phyloP scores from a whole-genome alignment of 2,797 vertebrate genomes.

The Propithecus deckenii region DNA sequence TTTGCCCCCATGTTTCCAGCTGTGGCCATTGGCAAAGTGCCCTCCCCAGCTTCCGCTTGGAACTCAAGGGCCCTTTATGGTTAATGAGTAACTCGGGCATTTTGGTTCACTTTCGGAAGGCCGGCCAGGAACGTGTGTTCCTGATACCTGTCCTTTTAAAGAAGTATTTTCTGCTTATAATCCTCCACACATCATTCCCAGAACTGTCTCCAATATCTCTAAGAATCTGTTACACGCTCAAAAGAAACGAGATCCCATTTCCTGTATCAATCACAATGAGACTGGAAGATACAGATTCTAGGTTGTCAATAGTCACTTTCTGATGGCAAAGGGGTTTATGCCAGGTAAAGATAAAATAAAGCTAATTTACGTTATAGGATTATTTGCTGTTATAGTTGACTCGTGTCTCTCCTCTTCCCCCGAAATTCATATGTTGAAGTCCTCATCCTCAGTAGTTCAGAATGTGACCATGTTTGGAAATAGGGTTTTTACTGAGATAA shows the following conservation, averaged over 20 bases:
- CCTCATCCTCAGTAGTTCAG: not conserved
- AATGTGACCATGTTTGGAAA: not conserved
- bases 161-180: not conserved
- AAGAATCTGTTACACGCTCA: not conserved
- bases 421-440: not conserved
- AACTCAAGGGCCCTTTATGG: not conserved
- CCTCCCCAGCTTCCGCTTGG: not conserved
- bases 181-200: not conserved
- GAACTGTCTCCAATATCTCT: not conserved
- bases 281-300: not conserved
- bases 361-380: not conserved
- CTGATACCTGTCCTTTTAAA: not conserved
- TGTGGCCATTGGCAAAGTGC: not conserved
- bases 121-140: not conserved
- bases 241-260: not conserved
- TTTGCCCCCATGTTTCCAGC: not conserved
- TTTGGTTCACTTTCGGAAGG: not conserved
- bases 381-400: not conserved
- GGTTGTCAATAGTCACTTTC: not conserved
- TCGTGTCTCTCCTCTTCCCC: accelerated
- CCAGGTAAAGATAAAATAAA: not conserved
- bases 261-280: not conserved
- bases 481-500: not conserved
- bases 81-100: not conserved
- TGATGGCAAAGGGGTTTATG: not conserved